Evolutionary conservation across 2,797 vertebrate genomes (phyloP).

Genomic region (Poecilia velifera): DNA sequence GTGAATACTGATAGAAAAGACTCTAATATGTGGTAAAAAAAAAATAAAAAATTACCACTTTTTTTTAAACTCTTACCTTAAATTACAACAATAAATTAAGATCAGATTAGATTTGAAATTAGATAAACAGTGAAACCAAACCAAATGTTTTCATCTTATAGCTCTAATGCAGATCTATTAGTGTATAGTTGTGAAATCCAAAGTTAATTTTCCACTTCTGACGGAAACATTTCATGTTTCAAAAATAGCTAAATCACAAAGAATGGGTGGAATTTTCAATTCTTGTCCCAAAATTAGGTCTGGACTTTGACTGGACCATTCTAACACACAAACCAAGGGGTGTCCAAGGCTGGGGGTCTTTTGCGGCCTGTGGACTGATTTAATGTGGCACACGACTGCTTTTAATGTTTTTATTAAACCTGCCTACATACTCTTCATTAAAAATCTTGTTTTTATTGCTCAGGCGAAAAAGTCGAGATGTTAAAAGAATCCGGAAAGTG

Average conservation of each 20-base stretch:
- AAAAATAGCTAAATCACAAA: background rate
- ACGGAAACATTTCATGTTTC: background rate
- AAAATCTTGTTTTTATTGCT: too few relatives aligned
- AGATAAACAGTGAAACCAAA: background rate
- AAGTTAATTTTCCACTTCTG: background rate
- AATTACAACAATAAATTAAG: background rate
- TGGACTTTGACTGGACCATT: background rate
- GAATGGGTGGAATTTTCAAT: background rate
- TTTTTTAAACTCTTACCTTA: background rate
- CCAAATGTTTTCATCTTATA: background rate
- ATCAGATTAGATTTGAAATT: background rate
- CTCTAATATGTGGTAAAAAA: background rate
- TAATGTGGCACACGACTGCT: too few relatives aligned
- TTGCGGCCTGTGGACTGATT: too few relatives aligned
- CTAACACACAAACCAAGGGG: background rate
- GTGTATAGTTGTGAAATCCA: background rate
- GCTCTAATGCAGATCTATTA: background rate
- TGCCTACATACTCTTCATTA: too few relatives aligned
- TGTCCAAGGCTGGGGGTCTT: too few relatives aligned
- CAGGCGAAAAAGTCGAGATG: too few relatives aligned
- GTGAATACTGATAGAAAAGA: background rate
- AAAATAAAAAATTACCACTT: background rate
- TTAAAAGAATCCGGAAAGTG: too few relatives aligned
- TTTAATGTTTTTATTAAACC: too few relatives aligned
- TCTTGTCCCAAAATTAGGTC: background rate